Evolutionary conservation across 2,888 invertebrate genomes (phyloP).

Genomic region (Rugalucina vietnamica): DNA sequence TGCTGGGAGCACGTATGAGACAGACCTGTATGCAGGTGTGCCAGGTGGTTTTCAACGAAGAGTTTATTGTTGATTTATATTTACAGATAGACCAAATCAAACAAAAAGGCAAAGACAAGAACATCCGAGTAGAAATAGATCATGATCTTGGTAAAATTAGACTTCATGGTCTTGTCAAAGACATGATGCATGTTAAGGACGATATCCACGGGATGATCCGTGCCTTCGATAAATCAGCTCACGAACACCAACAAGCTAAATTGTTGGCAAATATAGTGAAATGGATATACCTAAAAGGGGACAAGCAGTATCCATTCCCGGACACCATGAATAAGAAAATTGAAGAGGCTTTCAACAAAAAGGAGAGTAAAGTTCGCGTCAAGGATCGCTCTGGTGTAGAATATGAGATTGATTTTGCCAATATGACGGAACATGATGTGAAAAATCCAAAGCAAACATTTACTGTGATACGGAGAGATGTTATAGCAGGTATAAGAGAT

Average conservation of each 20-base stretch:
- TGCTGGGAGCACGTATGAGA: no score
- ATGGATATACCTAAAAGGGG: conserved; percentile 49
- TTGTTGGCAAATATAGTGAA: conserved; percentile 40
- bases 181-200: conserved; percentile 30
- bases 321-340: conserved; percentile 50
- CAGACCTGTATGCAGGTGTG: no score
- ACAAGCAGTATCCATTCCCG: conserved; percentile 29
- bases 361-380: conserved; percentile 37
- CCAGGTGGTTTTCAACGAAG: no score
- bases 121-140: background rate
- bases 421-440: conserved; percentile 44
- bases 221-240: conserved; percentile 9
- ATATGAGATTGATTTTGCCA: conserved; percentile 47
- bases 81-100: conserved; percentile 10
- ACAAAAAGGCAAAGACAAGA: conserved; percentile 2
- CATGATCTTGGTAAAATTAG: conserved; percentile 10
- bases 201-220: conserved; percentile 31
- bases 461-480: conserved; percentile 46
- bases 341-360: conserved; percentile 57
- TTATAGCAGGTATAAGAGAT: conserved; percentile 45
- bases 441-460: conserved; percentile 23
- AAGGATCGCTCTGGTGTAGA: conserved; percentile 30
- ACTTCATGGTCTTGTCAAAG: conserved; percentile 33
- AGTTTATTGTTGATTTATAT: no score
- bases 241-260: conserved; percentile 35